A percentile compares a stretch with the other conserved stretches of the same genome.
Evolutionary conservation across 37 sponge, comb jelly and placozoan genomes (phyloP).

Genomic region (Petrosia ficiformis): DNA sequence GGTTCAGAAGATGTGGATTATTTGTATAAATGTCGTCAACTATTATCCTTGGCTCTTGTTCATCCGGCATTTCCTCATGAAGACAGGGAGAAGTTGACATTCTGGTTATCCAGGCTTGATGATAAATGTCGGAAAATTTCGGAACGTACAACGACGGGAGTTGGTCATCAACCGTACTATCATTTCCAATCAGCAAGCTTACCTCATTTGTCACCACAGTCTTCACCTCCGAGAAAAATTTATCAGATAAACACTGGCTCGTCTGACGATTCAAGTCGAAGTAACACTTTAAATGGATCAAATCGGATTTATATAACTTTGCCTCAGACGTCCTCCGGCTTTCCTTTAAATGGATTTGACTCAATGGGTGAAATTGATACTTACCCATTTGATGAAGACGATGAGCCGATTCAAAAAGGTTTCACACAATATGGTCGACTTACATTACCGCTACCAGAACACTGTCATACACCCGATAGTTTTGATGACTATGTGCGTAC

Average conservation of each 20-base stretch:
- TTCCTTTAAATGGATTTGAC: neutral
- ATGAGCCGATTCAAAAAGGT: neutral
- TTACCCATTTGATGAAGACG: neutral
- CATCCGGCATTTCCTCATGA: slow-evolving; percentile 91
- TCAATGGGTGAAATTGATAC: neutral
- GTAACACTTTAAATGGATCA: neutral
- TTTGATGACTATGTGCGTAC: neutral
- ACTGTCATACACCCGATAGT: neutral
- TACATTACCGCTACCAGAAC: neutral
- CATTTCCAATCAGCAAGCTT: neutral
- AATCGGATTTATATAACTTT: slow-evolving; percentile 2
- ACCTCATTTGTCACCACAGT: neutral
- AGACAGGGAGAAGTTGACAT: slow-evolving; percentile 67
- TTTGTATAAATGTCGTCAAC: slow-evolving; percentile 81
- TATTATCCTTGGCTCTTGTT: slow-evolving; percentile 83
- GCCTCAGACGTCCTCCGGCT: neutral
- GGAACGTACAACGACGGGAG: slow-evolving; percentile 8
- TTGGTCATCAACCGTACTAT: neutral
- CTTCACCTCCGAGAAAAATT: neutral
- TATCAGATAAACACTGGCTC: neutral
- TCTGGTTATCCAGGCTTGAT: slow-evolving; percentile 74
- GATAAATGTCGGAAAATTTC: slow-evolving; percentile 45
- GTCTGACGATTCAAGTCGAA: neutral
- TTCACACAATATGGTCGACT: neutral
- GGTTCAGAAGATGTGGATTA: slow-evolving; percentile 70